Evolutionary conservation across 2,113 vertebrate species (phyloP), one percentile per base, ranked within the genome.

Genomic region (Hassar affinis): DNA sequence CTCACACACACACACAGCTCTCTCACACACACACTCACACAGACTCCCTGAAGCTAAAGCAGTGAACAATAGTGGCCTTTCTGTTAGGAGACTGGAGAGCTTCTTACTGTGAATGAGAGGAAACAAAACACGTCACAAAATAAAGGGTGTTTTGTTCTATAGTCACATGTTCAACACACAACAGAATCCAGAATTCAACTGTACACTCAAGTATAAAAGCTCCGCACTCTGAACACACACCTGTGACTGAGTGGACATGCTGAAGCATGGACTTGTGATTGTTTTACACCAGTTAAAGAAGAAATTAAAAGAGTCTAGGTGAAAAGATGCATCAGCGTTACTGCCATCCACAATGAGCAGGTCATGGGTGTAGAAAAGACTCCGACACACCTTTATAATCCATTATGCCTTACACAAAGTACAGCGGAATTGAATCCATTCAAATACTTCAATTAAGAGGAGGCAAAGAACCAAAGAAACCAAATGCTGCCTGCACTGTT

Each of bases 31-130:
- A 45, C 68, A 72, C 17, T 30, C 49, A 12, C 69, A 22, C 49
- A 12, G 52, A 82, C 57, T 54, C 76, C 78, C 74, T 82, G 86
- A 86, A 89, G 79, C 88, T 88, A 52, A 59, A 52, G 88, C 76
- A 42, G 49, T 57, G 52, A 88, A 93, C 89, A 92, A 92, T 89
- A 87, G 79, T 83, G 38, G 66, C 80, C 88, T 89, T 93, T 92
- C 85, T 91, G 83, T 64, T 79, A 11, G 33, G 45, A 79, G 79
- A 87, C 27, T 81, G 82, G 71, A 89, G 86, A 86, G 85, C 84
- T 84, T 38, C 86, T 90, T 86, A 89, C 76, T 78, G 81, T 77
- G 47, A 84, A 62, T 66, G 81, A 66, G n/a, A 80, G 77, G 80
- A 78, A 51, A 56, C 86, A 80, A 33, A 69, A 80, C 8, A 30